Conservation (phyloP, 37 sponge, comb jelly and placozoan genomes). For the Theonella swinhoei region DNA sequence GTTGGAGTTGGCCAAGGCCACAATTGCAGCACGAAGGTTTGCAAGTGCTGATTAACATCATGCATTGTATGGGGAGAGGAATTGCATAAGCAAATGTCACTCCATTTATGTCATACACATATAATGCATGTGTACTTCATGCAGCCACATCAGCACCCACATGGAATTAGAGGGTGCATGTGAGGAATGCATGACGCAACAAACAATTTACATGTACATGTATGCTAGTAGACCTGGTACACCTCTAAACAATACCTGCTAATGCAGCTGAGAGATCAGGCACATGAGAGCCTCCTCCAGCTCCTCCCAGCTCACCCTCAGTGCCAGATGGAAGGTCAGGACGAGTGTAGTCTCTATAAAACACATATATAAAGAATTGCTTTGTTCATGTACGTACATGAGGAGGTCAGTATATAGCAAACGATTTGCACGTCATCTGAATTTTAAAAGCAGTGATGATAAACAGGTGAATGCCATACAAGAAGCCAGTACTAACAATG, state of each 20-base stretch:
- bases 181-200: background rate
- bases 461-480: no score
- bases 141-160: background rate
- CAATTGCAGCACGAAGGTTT: constrained; percentile 55
- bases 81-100: no score
- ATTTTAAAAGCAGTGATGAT: no score
- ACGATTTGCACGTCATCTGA: no score
- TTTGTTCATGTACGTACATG: no score
- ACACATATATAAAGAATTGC: no score
- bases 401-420: no score
- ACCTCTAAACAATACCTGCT: constrained; percentile 33
- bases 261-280: constrained; percentile 55
- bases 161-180: background rate
- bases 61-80: no score
- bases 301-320: background rate
- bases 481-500: no score
- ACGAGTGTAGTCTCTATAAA: constrained; percentile 65
- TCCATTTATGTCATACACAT: no score
- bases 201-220: background rate
- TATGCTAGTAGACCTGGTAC: background rate
- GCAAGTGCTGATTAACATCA: constrained; percentile 66
- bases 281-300: background rate
- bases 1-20: constrained; percentile 23
- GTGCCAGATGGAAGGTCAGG: constrained; percentile 59
- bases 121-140: background rate